Evolutionary conservation across 2,797 vertebrate species (phyloP).

Genomic region (Anomalospiza imberbis): DNA sequence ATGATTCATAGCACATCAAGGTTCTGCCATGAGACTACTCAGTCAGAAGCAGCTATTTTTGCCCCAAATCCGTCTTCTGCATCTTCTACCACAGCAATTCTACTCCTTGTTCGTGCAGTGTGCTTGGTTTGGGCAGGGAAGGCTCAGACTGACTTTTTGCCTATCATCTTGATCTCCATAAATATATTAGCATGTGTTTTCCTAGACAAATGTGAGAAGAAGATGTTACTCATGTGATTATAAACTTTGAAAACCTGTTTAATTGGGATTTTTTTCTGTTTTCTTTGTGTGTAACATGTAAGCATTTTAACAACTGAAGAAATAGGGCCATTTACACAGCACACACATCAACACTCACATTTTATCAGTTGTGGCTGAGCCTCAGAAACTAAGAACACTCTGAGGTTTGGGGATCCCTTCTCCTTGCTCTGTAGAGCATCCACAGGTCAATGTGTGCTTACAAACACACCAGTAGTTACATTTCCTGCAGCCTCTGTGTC

Average conservation of each 20-base stretch:
- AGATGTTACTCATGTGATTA: background rate
- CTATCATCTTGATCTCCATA: background rate
- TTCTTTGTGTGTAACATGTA: rapidly evolving
- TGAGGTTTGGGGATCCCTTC: background rate
- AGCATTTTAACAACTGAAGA: background rate
- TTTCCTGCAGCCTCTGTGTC: background rate
- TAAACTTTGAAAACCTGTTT: background rate
- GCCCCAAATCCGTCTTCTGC: background rate
- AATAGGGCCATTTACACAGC: background rate
- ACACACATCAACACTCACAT: background rate
- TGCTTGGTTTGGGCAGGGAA: background rate
- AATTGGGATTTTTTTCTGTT: background rate
- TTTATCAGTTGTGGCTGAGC: background rate
- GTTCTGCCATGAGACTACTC: background rate
- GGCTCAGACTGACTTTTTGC: background rate
- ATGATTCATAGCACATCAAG: background rate
- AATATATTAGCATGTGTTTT: background rate
- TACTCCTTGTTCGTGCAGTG: background rate
- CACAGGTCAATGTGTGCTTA: background rate
- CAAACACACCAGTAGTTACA: background rate
- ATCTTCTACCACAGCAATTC: background rate
- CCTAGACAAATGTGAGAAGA: background rate
- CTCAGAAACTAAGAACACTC: background rate
- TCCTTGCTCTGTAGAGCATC: rapidly evolving
- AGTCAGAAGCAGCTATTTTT: background rate